phyloP scores from a whole-genome alignment of 2,797 vertebrate genomes.

The Sebastolobus alascanus region DNA sequence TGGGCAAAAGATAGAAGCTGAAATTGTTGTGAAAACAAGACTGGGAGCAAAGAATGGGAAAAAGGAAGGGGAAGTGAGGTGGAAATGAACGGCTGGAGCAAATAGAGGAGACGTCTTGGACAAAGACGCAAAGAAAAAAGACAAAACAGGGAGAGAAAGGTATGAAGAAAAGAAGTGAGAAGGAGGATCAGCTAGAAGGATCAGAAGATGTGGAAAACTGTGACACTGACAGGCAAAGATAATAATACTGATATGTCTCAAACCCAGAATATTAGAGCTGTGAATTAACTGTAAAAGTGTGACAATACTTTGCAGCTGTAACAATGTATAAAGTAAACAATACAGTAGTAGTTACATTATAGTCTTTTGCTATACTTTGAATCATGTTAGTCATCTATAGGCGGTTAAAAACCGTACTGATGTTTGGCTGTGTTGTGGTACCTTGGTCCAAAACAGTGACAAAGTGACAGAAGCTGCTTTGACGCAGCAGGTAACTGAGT shows the following conservation, averaged over 20 bases:
- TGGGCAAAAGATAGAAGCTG: neutral
- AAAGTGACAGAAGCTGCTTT: constrained; percentile 4
- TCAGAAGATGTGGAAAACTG: neutral
- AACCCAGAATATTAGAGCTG: constrained; percentile 41
- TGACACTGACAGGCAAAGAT: constrained; percentile 6
- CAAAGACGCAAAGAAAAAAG: neutral
- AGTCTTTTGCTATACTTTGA: constrained; percentile 76
- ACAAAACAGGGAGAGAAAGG: neutral
- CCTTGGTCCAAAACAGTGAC: neutral
- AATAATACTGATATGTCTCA: constrained; percentile 62
- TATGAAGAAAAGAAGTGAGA: neutral
- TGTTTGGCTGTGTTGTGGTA: constrained; percentile 24
- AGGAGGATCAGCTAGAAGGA: neutral
- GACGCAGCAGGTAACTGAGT: neutral
- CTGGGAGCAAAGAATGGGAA: neutral
- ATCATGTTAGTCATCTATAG: constrained; percentile 77
- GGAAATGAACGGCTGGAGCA: neutral
- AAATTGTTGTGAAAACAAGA: neutral
- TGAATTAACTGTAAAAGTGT: constrained; percentile 37
- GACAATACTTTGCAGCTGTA: constrained; percentile 51
- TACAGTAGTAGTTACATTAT: constrained; percentile 85
- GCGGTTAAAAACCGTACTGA: constrained; percentile 51
- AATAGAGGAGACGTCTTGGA: neutral
- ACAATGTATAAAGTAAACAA: constrained; percentile 75
- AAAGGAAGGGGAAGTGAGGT: neutral